A percentile compares a stretch with the other conserved stretches of the same genome.
Evolutionary conservation across 2,797 vertebrate genomes (phyloP).

Genomic region (Furcifer pardalis): DNA sequence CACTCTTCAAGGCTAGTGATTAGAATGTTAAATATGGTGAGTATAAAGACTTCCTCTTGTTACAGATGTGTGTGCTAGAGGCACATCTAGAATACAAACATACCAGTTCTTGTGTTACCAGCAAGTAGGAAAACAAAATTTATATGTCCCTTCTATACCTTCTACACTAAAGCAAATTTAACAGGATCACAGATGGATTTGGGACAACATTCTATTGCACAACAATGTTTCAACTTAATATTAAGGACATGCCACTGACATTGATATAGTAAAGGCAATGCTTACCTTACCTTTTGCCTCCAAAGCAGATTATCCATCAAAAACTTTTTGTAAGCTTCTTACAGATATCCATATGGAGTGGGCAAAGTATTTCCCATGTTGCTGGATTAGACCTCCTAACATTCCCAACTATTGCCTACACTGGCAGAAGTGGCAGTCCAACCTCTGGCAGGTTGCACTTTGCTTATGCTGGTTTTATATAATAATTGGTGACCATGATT

Average conservation of each 20-base stretch:
- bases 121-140: neutral
- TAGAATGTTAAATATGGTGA: too few species aligned
- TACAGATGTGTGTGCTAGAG: neutral
- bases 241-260: too few species aligned
- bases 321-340: too few species aligned
- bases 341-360: too few species aligned
- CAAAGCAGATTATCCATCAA: too few species aligned
- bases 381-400: too few species aligned
- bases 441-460: too few species aligned
- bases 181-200: neutral
- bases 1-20: neutral
- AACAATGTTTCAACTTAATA: neutral
- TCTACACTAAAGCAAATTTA: neutral
- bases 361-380: too few species aligned
- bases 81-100: neutral
- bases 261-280: neutral
- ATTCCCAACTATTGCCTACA: too few species aligned
- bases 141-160: neutral
- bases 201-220: neutral
- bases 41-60: neutral
- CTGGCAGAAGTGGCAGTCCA: too few species aligned
- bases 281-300: neutral
- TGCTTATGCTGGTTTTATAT: neutral
- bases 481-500: constrained; percentile 12
- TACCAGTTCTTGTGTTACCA: neutral